Conservation (phyloP, 2,888 invertebrate genomes). For the Apamea crenata region DNA sequence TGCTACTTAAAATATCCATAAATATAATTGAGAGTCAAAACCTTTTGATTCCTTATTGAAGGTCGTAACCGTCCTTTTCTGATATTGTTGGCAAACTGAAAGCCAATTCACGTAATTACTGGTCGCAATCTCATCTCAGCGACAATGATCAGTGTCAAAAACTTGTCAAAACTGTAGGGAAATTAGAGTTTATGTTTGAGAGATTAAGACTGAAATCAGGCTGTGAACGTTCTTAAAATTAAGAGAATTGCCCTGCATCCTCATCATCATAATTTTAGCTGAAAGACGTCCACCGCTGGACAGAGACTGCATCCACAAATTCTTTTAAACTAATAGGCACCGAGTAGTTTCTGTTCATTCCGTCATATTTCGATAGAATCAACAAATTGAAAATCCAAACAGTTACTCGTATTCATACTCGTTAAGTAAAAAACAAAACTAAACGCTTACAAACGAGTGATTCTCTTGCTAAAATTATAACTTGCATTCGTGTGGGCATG, state of each 20-base stretch:
- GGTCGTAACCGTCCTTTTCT: neutral
- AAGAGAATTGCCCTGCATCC: too few relatives aligned
- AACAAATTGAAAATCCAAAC: neutral
- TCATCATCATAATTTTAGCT: neutral
- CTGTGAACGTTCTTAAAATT: too few relatives aligned
- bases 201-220: too few relatives aligned
- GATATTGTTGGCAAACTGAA: neutral
- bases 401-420: neutral
- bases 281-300: neutral
- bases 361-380: too few relatives aligned
- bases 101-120: too few relatives aligned
- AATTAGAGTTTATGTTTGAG: too few relatives aligned
- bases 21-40: neutral
- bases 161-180: too few relatives aligned
- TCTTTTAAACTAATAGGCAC: neutral
- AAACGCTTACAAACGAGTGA: neutral
- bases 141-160: too few relatives aligned
- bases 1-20: neutral
- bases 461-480: neutral
- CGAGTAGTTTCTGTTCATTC: neutral
- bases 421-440: neutral
- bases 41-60: neutral
- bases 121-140: too few relatives aligned
- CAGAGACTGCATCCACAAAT: neutral
- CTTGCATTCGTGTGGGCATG: neutral